Base-by-base conservation (phyloP, 2,888 invertebrate genomes). In the Athalia rosae region DNA sequence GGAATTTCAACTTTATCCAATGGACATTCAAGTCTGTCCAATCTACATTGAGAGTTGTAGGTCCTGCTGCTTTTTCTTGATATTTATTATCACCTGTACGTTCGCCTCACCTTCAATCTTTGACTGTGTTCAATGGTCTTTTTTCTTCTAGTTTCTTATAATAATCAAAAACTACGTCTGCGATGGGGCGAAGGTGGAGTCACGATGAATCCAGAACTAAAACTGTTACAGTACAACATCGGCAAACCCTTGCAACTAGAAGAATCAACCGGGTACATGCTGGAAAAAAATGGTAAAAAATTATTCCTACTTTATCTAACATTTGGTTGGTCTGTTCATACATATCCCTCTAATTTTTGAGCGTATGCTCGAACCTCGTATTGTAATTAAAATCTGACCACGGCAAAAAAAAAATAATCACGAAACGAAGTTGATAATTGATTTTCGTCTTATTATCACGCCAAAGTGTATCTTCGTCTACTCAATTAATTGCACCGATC, bases 41-140 rank as follows among this genome's bases (percentile, higher is more conserved):
- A 94, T 96, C 85, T 94, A 94, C 84, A 94, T 96, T 80, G 96
- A 96, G 90, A 96, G 96, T 88, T 96, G 96, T 96, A 89, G 94
- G 95, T 64, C 79, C 63, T 58, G 47, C 15, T 53, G 7, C 41
- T 61, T 5, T 50, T 56, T 45, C 43, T 71, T 6, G 11, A 58
- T 58, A 53, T 77, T 15, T 28, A n/a, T 56, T 41, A 6, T 58
- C 50, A 8, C 15, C 4, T 41, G 41, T 3, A 48, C 13, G n/a
- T 8, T 4, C 13, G 43, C 41, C 45, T 58, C 4, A 9, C 13
- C 9, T 13, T 13, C 13, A 9, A 0, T 3, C 50, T 48, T 53
- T 53, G n/a, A 53, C 3, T 53, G 11, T n/a, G 3, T 53, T 11
- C 53, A 9, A 9, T 50, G 50, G 61, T 67, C 4, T 76, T 77